These are phyloP conservation scores for Sciurus niger DNA, from an alignment of 2,113 vertebrate species.

Conservation along the genomic window DNA sequence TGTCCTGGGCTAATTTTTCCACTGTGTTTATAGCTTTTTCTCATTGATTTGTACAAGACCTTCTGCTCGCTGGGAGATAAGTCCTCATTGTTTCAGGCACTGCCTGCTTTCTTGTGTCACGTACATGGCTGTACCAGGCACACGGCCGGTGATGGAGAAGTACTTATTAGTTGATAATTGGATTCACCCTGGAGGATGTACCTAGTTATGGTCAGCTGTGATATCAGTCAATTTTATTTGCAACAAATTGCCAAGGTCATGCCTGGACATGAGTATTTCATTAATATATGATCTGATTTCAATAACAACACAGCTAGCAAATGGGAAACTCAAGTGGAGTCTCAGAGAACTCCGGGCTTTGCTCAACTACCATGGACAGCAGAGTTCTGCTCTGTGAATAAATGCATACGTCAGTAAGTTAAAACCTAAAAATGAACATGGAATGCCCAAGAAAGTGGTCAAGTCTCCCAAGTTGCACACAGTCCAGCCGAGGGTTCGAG, in stretches of 20 bases:
- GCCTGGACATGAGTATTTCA: background rate
- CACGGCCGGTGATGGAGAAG: background rate
- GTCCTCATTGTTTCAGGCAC: background rate
- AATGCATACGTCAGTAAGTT: background rate
- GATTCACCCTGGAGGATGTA: background rate
- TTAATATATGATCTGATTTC: background rate
- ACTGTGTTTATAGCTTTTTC: background rate
- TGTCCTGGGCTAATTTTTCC: background rate
- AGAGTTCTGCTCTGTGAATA: background rate
- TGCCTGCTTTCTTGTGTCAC: background rate
- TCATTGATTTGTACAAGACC: background rate
- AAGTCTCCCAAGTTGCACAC: fast-evolving
- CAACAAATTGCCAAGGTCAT: background rate
- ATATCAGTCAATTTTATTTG: slow-evolving; percentile 17
- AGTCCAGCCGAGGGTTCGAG: no score
- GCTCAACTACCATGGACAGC: background rate
- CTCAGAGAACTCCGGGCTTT: background rate
- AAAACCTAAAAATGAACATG: background rate
- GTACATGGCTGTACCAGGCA: background rate
- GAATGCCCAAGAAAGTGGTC: background rate
- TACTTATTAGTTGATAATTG: background rate
- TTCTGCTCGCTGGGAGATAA: background rate
- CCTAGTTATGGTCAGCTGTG: background rate
- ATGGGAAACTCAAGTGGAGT: background rate
- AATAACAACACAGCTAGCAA: background rate